Percentiles rank a stretch among this genome's conserved stretches.
Conservation (phyloP, 2,113 vertebrate species). For the Chiloscyllium plagiosum region DNA sequence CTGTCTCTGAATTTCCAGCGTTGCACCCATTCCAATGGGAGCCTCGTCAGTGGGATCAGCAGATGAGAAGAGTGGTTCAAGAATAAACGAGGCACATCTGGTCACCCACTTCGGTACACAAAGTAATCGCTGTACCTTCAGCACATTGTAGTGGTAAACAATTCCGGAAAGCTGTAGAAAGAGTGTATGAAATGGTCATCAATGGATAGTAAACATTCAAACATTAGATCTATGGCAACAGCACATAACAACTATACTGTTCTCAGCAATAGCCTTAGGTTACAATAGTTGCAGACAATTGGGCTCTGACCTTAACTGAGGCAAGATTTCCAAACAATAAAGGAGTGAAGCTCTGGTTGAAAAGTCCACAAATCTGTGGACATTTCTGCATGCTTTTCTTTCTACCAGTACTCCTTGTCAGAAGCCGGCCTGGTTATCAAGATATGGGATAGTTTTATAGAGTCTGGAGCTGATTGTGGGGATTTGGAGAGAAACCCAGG, state of each 20-base stretch:
- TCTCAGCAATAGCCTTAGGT: not conserved
- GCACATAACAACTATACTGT: not conserved
- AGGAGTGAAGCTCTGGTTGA: not conserved
- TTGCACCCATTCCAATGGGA: slow-evolving; percentile 87
- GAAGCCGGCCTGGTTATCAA: not conserved
- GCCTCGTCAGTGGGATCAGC: slow-evolving; percentile 69
- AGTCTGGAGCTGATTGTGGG: not conserved
- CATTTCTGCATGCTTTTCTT: not conserved
- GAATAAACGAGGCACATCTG: slow-evolving; percentile 61
- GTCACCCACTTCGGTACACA: slow-evolving; percentile 73
- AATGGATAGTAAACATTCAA: not conserved
- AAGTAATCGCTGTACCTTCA: slow-evolving; percentile 69
- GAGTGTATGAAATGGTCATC: slow-evolving; percentile 13
- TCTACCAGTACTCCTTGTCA: not conserved
- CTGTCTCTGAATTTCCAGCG: slow-evolving; percentile 89
- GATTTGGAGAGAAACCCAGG: not conserved
- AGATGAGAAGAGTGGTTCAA: slow-evolving; percentile 81
- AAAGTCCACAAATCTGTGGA: not conserved
- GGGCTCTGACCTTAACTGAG: not conserved
- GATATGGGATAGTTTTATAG: not conserved
- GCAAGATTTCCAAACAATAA: not conserved
- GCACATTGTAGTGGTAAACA: slow-evolving; percentile 67
- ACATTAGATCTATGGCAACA: not conserved
- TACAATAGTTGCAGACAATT: not conserved
- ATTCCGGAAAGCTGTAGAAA: slow-evolving; percentile 72